phyloP scores from a whole-genome alignment of 2,888 invertebrate genomes.

The Apamea crenata region DNA sequence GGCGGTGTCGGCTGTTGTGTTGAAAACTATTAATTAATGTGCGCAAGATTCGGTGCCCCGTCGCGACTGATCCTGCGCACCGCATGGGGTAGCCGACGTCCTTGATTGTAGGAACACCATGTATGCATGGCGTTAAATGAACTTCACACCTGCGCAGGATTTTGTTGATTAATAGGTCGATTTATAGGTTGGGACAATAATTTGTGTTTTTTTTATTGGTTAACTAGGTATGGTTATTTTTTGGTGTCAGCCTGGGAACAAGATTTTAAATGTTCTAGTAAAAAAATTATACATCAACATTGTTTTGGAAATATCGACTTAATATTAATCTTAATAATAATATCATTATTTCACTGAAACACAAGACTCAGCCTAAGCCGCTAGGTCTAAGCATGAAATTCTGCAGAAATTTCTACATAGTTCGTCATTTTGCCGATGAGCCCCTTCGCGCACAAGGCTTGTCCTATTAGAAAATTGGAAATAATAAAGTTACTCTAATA shows the following conservation, averaged over 20 bases:
- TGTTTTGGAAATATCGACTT: not conserved
- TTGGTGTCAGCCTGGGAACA: not conserved
- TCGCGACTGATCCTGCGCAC: conserved; percentile 76
- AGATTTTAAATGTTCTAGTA: not conserved
- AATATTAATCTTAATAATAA: no score
- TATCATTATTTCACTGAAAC: not conserved
- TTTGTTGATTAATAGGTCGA: conserved; percentile 42
- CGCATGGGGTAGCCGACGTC: conserved; percentile 75
- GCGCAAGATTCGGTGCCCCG: conserved; percentile 77
- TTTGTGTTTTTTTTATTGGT: conserved; percentile 18
- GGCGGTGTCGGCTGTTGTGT: conserved; percentile 68
- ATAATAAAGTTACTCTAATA: no score
- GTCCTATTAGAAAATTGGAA: conserved; percentile 3
- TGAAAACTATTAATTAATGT: conserved; percentile 82
- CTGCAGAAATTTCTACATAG: not conserved
- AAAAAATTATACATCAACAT: not conserved
- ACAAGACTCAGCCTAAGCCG: no score
- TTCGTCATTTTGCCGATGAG: not conserved
- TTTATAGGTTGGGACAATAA: conserved; percentile 43
- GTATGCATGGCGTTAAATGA: conserved; percentile 42
- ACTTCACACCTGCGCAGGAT: conserved; percentile 64
- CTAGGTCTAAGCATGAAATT: not conserved
- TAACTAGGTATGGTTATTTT: not conserved
- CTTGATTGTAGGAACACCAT: conserved; percentile 73
- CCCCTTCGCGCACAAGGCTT: not conserved